Evolutionary conservation across 2,797 vertebrate species (phyloP).

Genomic region (Cheirogaleus major): DNA sequence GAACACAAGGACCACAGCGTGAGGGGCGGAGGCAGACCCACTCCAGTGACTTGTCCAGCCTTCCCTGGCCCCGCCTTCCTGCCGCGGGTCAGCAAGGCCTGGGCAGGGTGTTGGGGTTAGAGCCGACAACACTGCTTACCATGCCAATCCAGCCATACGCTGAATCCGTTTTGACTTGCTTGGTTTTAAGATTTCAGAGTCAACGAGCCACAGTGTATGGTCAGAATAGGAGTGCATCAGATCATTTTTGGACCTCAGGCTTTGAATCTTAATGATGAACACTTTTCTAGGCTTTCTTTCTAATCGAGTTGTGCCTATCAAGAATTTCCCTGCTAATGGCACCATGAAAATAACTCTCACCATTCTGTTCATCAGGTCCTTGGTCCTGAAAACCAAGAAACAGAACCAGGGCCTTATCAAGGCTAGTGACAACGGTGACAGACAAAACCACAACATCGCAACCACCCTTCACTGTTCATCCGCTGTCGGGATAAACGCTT

Average conservation of each 20-base stretch:
- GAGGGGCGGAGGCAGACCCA: neutral
- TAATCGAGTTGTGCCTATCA: neutral
- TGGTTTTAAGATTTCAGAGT: neutral
- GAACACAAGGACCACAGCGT: constrained; percentile 56
- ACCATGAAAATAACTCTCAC: neutral
- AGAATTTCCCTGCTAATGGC: neutral
- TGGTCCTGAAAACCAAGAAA: neutral
- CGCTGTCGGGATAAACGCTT: neutral
- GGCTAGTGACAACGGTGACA: too few relatives aligned
- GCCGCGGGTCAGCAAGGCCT: too few relatives aligned
- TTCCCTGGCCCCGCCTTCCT: neutral
- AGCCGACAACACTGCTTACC: accelerated
- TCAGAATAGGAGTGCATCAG: neutral
- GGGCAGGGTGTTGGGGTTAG: accelerated
- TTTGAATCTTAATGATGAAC: neutral
- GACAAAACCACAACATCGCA: neutral
- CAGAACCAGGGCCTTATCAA: neutral
- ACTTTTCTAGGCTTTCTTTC: neutral
- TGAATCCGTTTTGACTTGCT: neutral
- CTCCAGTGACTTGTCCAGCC: accelerated
- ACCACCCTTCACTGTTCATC: accelerated
- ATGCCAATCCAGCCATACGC: accelerated
- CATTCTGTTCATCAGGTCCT: neutral
- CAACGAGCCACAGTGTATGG: neutral
- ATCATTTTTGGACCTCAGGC: neutral